A percentile compares a stretch with the other conserved stretches of the same genome.
These are phyloP conservation scores for Ceratothoa steindachneri DNA, from an alignment of 2,888 invertebrate species.

Conservation along the genomic window DNA sequence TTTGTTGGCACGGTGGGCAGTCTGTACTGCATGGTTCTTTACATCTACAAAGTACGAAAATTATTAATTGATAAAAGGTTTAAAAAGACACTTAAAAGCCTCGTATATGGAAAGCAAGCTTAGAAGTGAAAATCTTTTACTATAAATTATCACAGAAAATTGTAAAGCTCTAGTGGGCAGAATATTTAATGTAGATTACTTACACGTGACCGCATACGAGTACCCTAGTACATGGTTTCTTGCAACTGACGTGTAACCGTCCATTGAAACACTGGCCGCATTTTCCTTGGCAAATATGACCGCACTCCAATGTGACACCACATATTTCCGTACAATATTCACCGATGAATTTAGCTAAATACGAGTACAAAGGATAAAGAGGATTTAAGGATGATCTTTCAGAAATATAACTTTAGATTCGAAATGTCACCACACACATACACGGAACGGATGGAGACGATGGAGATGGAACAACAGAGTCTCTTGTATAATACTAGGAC, in stretches of 20 bases:
- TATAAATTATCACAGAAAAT: no score
- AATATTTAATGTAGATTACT: conserved; percentile 16
- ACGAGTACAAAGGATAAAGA: no score
- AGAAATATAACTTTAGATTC: no score
- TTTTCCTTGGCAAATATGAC: conserved; percentile 51
- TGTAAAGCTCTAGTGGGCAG: neutral
- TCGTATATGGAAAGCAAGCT: neutral
- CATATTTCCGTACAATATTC: conserved; percentile 45
- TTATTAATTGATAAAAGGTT: no score
- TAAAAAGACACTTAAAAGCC: neutral
- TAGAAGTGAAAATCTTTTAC: neutral
- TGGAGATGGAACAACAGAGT: no score
- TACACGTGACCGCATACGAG: conserved; percentile 53
- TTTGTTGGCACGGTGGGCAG: conserved; percentile 30
- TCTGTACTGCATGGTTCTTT: conserved; percentile 19
- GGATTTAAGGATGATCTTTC: no score
- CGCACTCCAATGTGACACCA: conserved; percentile 49
- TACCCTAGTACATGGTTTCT: conserved; percentile 50
- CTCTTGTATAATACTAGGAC: no score
- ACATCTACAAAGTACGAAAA: no score
- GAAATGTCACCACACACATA: no score
- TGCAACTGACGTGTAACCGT: conserved; percentile 52
- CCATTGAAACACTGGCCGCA: conserved; percentile 53
- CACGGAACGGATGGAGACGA: no score
- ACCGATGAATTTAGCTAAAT: no score